Evolutionary conservation across 1,140 invertebrate species (phyloP).

Genomic region (Colletes latitarsis): DNA sequence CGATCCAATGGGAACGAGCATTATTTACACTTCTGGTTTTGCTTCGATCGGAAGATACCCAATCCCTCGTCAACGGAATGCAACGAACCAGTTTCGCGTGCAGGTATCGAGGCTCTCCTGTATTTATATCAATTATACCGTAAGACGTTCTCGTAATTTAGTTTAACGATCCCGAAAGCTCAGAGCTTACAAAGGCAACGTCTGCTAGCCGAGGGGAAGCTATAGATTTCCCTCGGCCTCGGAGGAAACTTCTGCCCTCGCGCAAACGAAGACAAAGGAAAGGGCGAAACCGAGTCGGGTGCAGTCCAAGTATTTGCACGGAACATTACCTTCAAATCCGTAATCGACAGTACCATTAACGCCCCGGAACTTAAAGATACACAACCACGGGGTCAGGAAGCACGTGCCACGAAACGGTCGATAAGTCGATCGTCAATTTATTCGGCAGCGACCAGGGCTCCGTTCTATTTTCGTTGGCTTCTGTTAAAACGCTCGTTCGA

Average conservation of each 20-base stretch:
- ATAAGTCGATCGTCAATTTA: constrained; percentile 46
- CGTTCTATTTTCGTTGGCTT: not conserved
- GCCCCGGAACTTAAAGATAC: constrained; percentile 32
- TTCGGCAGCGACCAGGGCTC: constrained; percentile 17
- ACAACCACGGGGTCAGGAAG: constrained; percentile 19
- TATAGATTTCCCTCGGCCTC: not conserved
- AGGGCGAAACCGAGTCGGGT: not conserved
- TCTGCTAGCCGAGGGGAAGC: not conserved
- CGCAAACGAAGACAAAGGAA: constrained; percentile 30
- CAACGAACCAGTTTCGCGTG: too few relatives aligned
- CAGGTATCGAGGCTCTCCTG: too few relatives aligned
- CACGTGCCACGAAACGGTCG: constrained; percentile 27
- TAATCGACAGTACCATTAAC: constrained; percentile 62
- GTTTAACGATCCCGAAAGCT: not conserved
- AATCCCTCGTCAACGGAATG: too few relatives aligned
- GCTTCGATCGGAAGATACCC: too few relatives aligned
- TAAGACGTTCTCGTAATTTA: not conserved
- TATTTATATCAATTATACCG: constrained; percentile 6
- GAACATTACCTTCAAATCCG: constrained; percentile 59
- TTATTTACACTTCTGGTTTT: too few relatives aligned
- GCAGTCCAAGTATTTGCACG: constrained; percentile 22
- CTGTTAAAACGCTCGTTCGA: not conserved
- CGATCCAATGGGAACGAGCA: too few relatives aligned
- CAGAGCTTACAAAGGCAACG: constrained; percentile 2
- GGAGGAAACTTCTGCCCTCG: not conserved